Evolutionary conservation across 2,888 invertebrate species (phyloP).

Genomic region (Pachliopta kotzebuea): DNA sequence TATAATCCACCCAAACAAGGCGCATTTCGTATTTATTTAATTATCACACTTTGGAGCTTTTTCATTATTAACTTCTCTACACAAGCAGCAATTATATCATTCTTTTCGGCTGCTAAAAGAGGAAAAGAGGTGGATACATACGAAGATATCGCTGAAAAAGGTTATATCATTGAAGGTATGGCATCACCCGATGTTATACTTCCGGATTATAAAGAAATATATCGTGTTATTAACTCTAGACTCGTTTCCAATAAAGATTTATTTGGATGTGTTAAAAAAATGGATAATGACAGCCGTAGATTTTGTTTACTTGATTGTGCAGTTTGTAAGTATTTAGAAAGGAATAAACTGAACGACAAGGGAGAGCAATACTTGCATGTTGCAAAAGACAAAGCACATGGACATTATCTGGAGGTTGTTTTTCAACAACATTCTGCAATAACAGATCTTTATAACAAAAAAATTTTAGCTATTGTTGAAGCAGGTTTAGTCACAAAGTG

Average conservation of each 20-base stretch:
- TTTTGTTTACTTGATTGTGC: conserved; percentile 72
- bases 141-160: conserved; percentile 64
- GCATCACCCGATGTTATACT: conserved; percentile 67
- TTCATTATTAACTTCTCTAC: conserved; percentile 65
- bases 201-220: conserved; percentile 60
- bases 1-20: conserved; percentile 51
- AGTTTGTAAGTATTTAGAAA: conserved; percentile 55
- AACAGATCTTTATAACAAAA: conserved; percentile 51
- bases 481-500: conserved; percentile 68
- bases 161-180: conserved; percentile 63
- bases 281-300: conserved; percentile 53
- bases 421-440: conserved; percentile 58
- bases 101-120: conserved; percentile 63
- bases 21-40: conserved; percentile 60
- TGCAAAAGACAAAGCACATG: conserved; percentile 64
- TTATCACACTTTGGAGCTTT: conserved; percentile 61
- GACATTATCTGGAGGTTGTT: conserved; percentile 59
- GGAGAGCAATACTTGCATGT: conserved; percentile 70
- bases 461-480: conserved; percentile 57
- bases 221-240: conserved; percentile 55
- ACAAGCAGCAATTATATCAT: conserved; percentile 68
- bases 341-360: conserved; percentile 56
- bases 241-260: conserved; percentile 49
- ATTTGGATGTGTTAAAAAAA: conserved; percentile 50
- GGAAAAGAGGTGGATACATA: conserved; percentile 69